Conservation (phyloP, 1,140 invertebrate species). For the Drosophila repletoides region DNA sequence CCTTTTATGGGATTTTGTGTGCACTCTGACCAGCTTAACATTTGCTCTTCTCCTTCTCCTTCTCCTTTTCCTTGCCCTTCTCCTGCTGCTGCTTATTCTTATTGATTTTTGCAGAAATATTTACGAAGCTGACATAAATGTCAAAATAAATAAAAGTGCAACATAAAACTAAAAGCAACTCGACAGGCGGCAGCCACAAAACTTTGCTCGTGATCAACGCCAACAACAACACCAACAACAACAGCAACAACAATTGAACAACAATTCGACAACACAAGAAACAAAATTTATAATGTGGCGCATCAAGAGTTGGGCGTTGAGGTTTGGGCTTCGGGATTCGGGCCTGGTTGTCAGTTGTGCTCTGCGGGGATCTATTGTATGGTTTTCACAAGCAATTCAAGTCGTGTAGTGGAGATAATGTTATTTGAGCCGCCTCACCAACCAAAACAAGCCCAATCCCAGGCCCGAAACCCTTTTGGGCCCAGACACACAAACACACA, state of each 20-base stretch:
- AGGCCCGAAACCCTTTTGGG: constrained; percentile 44
- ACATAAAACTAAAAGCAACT: constrained; percentile 64
- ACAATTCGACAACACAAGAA: constrained; percentile 3
- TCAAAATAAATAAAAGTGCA: constrained; percentile 75
- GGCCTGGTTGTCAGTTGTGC: background rate
- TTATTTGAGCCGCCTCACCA: constrained; percentile 61
- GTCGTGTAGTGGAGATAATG: constrained; percentile 69
- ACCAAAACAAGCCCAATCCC: constrained; percentile 27
- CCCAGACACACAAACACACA: constrained; percentile 21
- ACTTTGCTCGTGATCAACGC: constrained; percentile 34
- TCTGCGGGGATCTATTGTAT: constrained; percentile 53
- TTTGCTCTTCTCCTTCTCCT: constrained; percentile 29
- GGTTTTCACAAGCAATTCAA: constrained; percentile 73
- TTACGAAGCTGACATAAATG: constrained; percentile 51
- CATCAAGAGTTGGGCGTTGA: constrained; percentile 5
- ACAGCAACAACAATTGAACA: background rate
- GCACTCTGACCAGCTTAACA: constrained; percentile 44
- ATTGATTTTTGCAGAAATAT: constrained; percentile 56
- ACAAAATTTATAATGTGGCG: constrained; percentile 43
- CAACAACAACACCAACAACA: background rate
- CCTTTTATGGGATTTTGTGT: constrained; percentile 55
- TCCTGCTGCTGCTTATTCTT: no score
- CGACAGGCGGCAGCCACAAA: constrained; percentile 54
- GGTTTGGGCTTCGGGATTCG: background rate
- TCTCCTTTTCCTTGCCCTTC: no score